Evolutionary conservation across 2,113 vertebrate species (phyloP), one percentile per base, ranked within the genome.

Genomic region (Cryptoleucopteryx plumbea): DNA sequence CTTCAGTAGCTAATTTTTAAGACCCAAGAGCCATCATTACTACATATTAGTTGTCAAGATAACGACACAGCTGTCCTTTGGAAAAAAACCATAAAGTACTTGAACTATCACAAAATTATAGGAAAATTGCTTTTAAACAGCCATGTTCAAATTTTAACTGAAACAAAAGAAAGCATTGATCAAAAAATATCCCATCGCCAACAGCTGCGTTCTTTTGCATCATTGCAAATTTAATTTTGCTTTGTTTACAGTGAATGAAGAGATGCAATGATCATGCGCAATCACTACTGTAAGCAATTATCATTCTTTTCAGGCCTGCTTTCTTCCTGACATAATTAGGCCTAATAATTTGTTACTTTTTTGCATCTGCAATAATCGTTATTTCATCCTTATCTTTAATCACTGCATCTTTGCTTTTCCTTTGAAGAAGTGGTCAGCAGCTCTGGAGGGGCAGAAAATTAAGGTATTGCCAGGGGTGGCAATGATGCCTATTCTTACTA

Each of bases 161-260:
- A 71, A 85, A 74, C 3, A 23, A 89, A 93, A 88, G 62, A 52
- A 87, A 96, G 56, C 7, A 0, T 67, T 83, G 77, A 82, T 94
- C 58, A 78, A 95, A 96, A 84, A 71, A 25, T 20, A 56, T 20
- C n/a, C 66, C 71, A 48, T 68, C 65, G 66, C 45, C 40, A 85
- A 63, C 92, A 95, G 92, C 92, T 93, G 92, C 72, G 81, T 95
- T 95, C 71, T 85, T 67, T 78, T 75, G 42, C 72, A 68, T 92
- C 90, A 84, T 48, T 87, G 71, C 72, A 93, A 91, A 92, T 88
- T 65, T 86, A 70, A 66, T 96, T 91, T 93, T 66, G 59, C 63
- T 91, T 80, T 81, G 53, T 93, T 94, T 92, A 62, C 75, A 72
- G 48, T 93, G 93, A 92, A 85, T 63, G 73, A 80, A 66, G 77